These are phyloP conservation scores for Macheiramphus alcinus DNA, from an alignment of 2,113 vertebrate genomes.

Conservation along the genomic window DNA sequence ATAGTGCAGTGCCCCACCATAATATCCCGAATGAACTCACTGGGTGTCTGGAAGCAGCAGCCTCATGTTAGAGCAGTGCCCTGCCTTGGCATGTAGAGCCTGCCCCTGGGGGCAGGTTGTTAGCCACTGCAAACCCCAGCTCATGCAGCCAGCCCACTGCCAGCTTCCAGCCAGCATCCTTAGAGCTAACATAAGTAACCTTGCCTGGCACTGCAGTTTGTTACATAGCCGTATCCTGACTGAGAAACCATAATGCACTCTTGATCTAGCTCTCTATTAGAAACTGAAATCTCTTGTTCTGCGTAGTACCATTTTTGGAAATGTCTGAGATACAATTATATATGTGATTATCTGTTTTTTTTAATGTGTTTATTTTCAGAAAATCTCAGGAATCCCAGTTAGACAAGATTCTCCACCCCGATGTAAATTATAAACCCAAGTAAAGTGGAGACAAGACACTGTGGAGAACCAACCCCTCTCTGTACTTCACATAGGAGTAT, in stretches of 20 bases:
- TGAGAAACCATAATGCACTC: not conserved
- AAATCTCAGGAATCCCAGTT: not conserved
- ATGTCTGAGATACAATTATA: not conserved
- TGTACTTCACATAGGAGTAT: not conserved
- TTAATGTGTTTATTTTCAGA: not conserved
- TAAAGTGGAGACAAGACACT: not conserved
- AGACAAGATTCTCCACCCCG: fast-evolving
- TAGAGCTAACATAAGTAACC: not conserved
- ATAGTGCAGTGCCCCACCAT: not conserved
- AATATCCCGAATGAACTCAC: not conserved
- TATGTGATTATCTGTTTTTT: not conserved
- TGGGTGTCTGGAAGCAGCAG: not conserved
- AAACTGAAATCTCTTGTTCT: not conserved
- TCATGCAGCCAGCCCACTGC: not conserved
- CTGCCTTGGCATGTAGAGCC: not conserved
- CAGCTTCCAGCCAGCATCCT: not conserved
- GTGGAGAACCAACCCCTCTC: not conserved
- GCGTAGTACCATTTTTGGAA: not conserved
- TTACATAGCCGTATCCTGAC: not conserved
- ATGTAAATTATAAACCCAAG: not conserved
- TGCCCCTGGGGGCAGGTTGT: not conserved
- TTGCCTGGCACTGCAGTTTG: not conserved
- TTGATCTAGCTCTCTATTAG: not conserved
- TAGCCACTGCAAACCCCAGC: not conserved
- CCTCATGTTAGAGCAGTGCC: fast-evolving